These are phyloP conservation scores for Poecilia gillii DNA, from an alignment of 2,797 vertebrate genomes.

Conservation along the genomic window DNA sequence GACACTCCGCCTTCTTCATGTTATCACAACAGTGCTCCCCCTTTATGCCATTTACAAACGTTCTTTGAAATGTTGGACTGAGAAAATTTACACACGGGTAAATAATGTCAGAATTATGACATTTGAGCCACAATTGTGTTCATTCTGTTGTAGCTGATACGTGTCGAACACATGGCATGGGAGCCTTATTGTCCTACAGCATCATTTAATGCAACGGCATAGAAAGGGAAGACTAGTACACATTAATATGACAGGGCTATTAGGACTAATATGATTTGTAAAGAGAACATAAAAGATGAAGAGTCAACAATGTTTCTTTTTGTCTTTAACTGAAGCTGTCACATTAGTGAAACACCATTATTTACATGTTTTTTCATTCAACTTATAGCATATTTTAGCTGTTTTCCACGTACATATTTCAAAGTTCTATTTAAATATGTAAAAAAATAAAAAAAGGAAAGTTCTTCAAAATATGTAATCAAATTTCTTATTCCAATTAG, in stretches of 20 bases:
- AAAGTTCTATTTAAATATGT: not conserved
- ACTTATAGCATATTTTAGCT: not conserved
- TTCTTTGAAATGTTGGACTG: no score
- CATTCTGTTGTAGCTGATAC: not conserved
- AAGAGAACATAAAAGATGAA: not conserved
- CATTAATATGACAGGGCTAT: not conserved
- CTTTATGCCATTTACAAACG: no score
- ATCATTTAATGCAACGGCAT: not conserved
- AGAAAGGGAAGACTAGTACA: not conserved
- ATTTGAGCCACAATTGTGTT: not conserved
- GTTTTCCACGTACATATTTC: not conserved
- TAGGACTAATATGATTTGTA: not conserved
- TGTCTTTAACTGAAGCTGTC: not conserved
- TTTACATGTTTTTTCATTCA: not conserved
- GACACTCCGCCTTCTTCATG: no score
- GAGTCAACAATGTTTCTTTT: not conserved
- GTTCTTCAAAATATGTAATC: not conserved
- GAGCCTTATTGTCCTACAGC: not conserved
- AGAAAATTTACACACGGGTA: not conserved
- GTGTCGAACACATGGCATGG: not conserved
- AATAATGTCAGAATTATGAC: not conserved
- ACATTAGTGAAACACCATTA: not conserved
- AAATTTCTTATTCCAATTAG: not conserved
- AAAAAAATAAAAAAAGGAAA: no score
- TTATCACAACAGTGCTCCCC: no score